Percentiles rank a stretch among this genome's conserved stretches.
These are phyloP conservation scores for Syrmaticus mikado DNA, from an alignment of 2,113 vertebrate species.

Conservation along the genomic window DNA sequence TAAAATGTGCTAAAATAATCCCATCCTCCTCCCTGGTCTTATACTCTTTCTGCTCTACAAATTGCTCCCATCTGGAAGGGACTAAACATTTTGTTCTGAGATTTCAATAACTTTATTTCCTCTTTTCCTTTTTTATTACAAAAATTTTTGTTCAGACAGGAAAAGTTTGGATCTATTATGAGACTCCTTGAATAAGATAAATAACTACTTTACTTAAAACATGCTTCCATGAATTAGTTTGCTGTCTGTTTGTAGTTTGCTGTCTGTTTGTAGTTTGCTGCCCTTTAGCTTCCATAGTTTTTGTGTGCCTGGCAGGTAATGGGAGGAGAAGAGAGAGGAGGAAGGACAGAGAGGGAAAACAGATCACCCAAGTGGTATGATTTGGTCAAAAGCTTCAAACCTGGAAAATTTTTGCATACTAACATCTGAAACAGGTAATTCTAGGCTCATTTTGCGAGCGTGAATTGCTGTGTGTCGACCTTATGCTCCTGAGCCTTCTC, in stretches of 20 bases:
- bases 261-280: not conserved
- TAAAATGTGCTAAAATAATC: not conserved
- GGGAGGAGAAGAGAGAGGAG: not conserved
- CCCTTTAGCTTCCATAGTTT: not conserved
- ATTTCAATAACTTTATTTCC: not conserved
- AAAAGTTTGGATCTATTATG: not conserved
- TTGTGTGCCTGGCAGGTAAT: not conserved
- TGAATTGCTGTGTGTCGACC: conserved; percentile 30
- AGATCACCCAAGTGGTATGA: not conserved
- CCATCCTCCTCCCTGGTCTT: not conserved
- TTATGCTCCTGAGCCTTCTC: conserved; percentile 58
- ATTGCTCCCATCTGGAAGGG: not conserved
- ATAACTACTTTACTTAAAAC: conserved; percentile 1
- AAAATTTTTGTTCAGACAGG: not conserved
- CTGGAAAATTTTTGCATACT: conserved; percentile 54
- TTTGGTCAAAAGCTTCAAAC: conserved; percentile 54
- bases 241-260: not conserved
- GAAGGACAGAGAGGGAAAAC: not conserved
- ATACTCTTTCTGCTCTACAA: not conserved
- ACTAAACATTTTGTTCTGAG: not conserved
- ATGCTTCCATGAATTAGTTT: not conserved
- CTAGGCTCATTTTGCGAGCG: conserved; percentile 43
- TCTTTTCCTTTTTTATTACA: not conserved
- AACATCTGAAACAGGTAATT: conserved; percentile 63
- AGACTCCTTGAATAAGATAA: not conserved